These are phyloP conservation scores for Phthorimaea operculella DNA, from an alignment of 1,140 invertebrate genomes.

Conservation along the genomic window DNA sequence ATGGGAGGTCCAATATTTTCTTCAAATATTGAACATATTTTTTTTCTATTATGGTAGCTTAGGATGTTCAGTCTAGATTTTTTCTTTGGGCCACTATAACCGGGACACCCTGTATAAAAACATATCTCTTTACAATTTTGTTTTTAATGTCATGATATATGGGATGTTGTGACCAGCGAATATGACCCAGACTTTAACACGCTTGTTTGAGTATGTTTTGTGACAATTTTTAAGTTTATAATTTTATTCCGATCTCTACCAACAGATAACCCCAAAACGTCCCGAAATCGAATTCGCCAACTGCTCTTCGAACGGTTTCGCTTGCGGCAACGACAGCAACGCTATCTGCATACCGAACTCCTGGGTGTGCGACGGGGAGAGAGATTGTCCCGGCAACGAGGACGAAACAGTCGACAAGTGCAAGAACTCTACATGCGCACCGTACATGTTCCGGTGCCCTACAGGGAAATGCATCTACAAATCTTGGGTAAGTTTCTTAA, in stretches of 20 bases:
- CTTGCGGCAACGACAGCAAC: constrained; percentile 64
- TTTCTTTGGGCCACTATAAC: no score
- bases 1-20: no score
- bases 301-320: constrained; percentile 66
- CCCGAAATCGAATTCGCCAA: constrained; percentile 25
- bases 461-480: constrained; percentile 72
- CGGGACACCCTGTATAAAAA: no score
- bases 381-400: constrained; percentile 76
- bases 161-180: no score
- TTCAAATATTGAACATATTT: no score
- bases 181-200: no score
- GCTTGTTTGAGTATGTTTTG: not conserved
- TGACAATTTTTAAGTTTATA: not conserved
- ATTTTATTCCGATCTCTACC: not conserved
- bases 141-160: no score
- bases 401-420: constrained; percentile 73
- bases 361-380: constrained; percentile 79
- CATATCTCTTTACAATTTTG: no score
- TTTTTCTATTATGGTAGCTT: no score
- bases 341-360: constrained; percentile 77
- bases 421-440: constrained; percentile 60
- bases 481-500: constrained; percentile 54
- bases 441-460: constrained; percentile 66
- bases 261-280: constrained; percentile 23
- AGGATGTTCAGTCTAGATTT: no score